Base-by-base conservation (phyloP, 1,140 invertebrate genomes). In the Drosophila nigrodunni region DNA sequence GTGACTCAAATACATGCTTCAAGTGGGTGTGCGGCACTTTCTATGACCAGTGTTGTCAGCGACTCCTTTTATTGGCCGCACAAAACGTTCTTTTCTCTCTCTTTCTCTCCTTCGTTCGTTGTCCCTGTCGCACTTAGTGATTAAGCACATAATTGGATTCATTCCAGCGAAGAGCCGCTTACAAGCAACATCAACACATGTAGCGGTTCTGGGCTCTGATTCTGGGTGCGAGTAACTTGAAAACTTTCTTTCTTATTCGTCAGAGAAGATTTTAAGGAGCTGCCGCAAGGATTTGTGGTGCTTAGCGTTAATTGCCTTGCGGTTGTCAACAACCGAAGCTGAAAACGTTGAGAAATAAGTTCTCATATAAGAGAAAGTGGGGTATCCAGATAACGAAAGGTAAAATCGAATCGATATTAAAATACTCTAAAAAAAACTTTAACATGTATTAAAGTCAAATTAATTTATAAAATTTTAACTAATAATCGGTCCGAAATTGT, bases 131-230 rank as follows among this genome's bases (percentile, higher is more conserved):
- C 72, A 71, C 68, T 71, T 69, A 57, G 85, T 89, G 85, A 89
- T 89, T 89, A 89, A 89, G 85, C 85, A 89, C 81, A 89, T 89
- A 89, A 89, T 89, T 89, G 85, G 85, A 89, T 89, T 89, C 81
- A 89, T 89, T 85, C 72, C 80, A 58, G 77, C 76, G 75, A 60
- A 79, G 59, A 69, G 57, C 58, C 68, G 60, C 64, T 77, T 73
- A 77, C 69, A 57, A 60, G 57, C 57, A 67, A 57, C 57, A 62
- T 70, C 69, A 85, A 76, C 85, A 80, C 80, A 77, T 89, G 74
- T 68, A 76, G 50, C 68, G 62, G 61, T 79, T 67, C 71, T 62
- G 25, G 25, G 25, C 3, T 30, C 25, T 30, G 62, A 54, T 79
- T 67, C 71, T 59, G 54, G 41, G 46, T 64, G 41, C 21, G 9